These are phyloP conservation scores for Antedon mediterranea DNA, from an alignment of 53 echinoderm and acorn worm species.

Conservation along the genomic window DNA sequence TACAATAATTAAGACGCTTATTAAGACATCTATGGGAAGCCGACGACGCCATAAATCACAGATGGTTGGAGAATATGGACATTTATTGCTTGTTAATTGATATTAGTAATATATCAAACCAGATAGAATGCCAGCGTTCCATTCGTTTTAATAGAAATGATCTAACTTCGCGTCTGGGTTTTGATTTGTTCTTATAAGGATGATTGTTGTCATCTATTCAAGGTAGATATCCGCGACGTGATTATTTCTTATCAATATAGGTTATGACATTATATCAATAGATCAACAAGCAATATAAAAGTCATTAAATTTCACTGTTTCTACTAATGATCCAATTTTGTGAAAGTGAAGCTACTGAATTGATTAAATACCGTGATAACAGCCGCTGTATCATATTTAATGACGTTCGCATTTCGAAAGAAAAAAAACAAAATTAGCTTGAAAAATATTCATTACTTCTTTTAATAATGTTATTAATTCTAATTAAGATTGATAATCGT, in stretches of 20 bases:
- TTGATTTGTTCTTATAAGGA: neutral
- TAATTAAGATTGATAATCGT: neutral
- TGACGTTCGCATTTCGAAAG: neutral
- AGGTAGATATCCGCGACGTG: neutral
- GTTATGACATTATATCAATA: neutral
- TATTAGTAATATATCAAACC: neutral
- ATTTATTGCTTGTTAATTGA: neutral
- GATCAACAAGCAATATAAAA: neutral
- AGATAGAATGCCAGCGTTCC: neutral
- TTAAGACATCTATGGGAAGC: constrained; percentile 1
- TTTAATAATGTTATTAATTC: neutral
- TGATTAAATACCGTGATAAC: neutral
- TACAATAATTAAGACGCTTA: neutral
- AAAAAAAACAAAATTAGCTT: neutral
- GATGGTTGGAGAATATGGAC: neutral
- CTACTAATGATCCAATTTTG: neutral
- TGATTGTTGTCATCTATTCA: neutral
- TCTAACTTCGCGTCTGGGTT: neutral
- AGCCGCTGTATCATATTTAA: neutral
- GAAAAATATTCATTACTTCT: neutral
- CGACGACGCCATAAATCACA: neutral
- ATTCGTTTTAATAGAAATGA: neutral
- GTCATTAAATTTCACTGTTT: constrained; percentile 1
- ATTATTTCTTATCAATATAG: neutral
- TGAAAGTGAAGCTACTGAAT: neutral